A percentile compares a stretch with the other conserved stretches of the same genome.
Conservation (phyloP, 2,113 vertebrate species). For the Pardalotus punctatus region DNA sequence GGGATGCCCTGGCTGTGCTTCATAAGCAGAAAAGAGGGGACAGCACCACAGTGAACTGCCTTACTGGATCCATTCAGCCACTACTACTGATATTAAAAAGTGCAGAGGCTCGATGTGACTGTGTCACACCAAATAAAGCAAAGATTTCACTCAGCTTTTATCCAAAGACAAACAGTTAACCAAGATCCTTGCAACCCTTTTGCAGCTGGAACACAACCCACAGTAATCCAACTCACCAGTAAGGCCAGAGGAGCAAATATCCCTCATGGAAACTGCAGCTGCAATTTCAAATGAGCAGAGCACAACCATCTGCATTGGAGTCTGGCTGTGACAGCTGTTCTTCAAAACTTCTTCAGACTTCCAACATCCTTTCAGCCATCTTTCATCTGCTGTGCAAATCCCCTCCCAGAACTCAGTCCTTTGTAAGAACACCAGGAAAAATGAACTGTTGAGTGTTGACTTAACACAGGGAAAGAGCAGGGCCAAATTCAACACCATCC, state of each 20-base stretch:
- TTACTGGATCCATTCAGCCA: not conserved
- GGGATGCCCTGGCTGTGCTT: not conserved
- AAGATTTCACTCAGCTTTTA: not conserved
- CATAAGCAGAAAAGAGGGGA: not conserved
- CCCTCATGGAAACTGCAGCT: not conserved
- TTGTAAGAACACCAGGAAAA: not conserved
- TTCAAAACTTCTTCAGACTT: not conserved
- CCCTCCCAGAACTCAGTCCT: not conserved
- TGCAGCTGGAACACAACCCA: not conserved
- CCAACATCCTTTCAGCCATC: not conserved
- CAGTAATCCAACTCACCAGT: not conserved
- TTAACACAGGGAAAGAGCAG: accelerated
- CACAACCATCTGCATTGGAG: not conserved
- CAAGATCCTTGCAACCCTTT: not conserved
- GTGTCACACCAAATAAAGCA: not conserved
- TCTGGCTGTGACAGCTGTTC: not conserved
- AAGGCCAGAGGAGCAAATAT: not conserved
- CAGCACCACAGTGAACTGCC: not conserved
- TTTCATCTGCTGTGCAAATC: not conserved
- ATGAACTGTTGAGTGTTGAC: accelerated
- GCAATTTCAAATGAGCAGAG: not conserved
- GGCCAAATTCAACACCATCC: not conserved
- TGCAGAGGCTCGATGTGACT: not conserved
- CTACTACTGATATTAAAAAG: not conserved
- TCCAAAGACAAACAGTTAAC: not conserved